Evolutionary conservation across 1,140 invertebrate genomes (phyloP).

Genomic region (Anastrepha obliqua): DNA sequence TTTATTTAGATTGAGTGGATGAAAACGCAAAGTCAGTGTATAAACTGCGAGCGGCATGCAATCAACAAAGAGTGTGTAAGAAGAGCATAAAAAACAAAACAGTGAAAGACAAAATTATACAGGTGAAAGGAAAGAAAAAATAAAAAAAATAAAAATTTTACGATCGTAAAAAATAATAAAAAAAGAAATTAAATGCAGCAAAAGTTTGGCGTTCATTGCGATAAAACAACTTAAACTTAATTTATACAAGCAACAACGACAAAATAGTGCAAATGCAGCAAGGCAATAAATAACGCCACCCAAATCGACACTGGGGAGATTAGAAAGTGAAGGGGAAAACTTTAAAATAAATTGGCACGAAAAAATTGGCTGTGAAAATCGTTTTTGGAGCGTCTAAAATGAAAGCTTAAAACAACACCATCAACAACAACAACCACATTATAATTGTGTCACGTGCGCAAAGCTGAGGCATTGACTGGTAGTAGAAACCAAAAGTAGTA

Average conservation of each 20-base stretch:
- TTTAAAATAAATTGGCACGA: not conserved
- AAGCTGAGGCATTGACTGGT: not conserved
- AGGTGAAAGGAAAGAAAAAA: not conserved
- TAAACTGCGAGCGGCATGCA: not conserved
- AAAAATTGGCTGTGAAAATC: not conserved
- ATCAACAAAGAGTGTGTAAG: not conserved
- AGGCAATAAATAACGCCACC: not conserved
- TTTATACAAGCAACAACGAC: not conserved
- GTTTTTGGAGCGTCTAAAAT: not conserved
- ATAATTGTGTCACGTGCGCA: constrained; percentile 36
- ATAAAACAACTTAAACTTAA: not conserved
- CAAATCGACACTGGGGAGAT: not conserved
- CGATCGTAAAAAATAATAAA: no score
- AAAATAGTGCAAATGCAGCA: not conserved
- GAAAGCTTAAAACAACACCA: not conserved
- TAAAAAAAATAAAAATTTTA: not conserved
- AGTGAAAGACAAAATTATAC: not conserved
- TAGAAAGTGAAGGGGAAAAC: constrained; percentile 9
- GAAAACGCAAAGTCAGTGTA: not conserved
- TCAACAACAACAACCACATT: not conserved
- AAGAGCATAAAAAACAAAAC: not conserved
- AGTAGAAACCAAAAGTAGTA: not conserved
- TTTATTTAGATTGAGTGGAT: not conserved
- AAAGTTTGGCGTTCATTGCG: not conserved
- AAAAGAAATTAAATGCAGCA: no score